Percentiles rank a stretch among this genome's conserved stretches.
Conservation (phyloP, 2,797 vertebrate species). For the Helostoma temminkii region DNA sequence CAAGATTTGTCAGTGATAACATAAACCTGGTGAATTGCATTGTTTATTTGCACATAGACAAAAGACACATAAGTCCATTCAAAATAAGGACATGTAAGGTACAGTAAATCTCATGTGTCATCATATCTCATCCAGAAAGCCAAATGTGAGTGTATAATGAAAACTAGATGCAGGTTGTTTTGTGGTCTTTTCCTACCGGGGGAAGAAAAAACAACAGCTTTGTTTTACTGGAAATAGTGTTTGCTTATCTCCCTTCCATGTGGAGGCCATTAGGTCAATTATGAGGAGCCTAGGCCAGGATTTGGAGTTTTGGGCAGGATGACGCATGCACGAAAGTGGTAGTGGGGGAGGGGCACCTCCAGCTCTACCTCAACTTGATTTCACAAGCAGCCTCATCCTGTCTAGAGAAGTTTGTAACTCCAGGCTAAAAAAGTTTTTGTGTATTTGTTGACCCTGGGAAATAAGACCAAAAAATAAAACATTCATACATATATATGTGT, state of each 20-base stretch:
- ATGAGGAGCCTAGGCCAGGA: constrained; percentile 80
- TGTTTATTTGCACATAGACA: constrained; percentile 68
- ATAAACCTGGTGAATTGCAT: constrained; percentile 19
- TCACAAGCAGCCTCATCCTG: constrained; percentile 10
- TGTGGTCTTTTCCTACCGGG: constrained; percentile 60
- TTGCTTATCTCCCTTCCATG: constrained; percentile 85
- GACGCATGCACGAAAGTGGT: constrained; percentile 60
- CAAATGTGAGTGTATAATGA: constrained; percentile 10
- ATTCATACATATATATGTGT: too few relatives aligned
- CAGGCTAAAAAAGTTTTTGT: not conserved
- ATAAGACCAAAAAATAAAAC: not conserved
- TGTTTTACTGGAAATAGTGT: constrained; percentile 85
- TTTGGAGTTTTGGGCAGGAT: constrained; percentile 73
- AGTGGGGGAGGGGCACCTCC: constrained; percentile 45
- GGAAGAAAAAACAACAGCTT: constrained; percentile 67
- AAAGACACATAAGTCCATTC: constrained; percentile 38
- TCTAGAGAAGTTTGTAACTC: constrained; percentile 15
- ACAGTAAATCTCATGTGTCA: not conserved
- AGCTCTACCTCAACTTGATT: constrained; percentile 25
- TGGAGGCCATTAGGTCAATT: constrained; percentile 90
- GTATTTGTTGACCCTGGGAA: not conserved
- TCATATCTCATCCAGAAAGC: constrained; percentile 3
- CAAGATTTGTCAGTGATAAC: constrained; percentile 32
- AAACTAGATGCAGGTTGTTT: constrained; percentile 52
- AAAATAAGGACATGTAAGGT: constrained; percentile 30